These are phyloP conservation scores for Drosophila mayri DNA, from an alignment of 1,140 invertebrate species.

Conservation along the genomic window DNA sequence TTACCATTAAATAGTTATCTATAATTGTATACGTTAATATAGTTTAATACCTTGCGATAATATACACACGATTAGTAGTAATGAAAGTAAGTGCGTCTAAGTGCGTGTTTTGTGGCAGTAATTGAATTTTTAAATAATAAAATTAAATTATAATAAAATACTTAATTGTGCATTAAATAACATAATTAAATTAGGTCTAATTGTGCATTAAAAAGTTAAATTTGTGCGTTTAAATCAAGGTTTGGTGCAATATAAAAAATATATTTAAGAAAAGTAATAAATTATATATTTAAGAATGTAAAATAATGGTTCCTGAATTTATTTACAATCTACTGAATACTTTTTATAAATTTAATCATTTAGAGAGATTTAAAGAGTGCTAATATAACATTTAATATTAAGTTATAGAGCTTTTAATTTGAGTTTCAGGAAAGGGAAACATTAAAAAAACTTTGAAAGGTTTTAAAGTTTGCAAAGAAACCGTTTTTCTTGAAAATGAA, in stretches of 20 bases:
- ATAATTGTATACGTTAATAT: constrained; percentile 35
- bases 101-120: constrained; percentile 16
- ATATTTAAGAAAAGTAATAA: background rate
- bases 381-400: background rate
- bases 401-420: background rate
- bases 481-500: background rate
- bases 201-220: constrained; percentile 13
- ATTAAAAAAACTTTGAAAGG: background rate
- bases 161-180: constrained; percentile 22
- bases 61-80: constrained; percentile 46
- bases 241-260: background rate
- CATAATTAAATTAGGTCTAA: background rate
- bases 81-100: constrained; percentile 64
- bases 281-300: background rate
- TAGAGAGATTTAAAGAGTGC: constrained; percentile 31
- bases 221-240: constrained; percentile 14
- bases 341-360: constrained; percentile 32
- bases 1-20: constrained; percentile 49
- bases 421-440: background rate
- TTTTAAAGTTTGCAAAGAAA: background rate
- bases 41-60: constrained; percentile 35
- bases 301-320: constrained; percentile 4
- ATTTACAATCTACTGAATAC: constrained; percentile 28
- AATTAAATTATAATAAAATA: background rate
- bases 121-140: background rate